Evolutionary conservation across 64 coral and sea anemone species (phyloP).

Genomic region (Cladopsammia gracilis): DNA sequence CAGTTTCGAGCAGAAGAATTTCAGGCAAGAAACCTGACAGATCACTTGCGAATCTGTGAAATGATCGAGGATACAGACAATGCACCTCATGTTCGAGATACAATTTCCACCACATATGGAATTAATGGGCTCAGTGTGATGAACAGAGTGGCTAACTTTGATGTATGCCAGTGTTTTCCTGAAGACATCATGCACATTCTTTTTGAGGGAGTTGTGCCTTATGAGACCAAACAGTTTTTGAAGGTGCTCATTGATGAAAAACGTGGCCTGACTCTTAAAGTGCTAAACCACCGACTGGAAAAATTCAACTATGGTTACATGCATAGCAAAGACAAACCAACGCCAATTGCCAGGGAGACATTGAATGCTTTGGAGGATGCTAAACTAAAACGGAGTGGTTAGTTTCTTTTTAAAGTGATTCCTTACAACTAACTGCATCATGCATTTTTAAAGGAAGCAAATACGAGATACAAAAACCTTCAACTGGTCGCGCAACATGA

Average conservation of each 20-base stretch:
- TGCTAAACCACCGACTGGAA: constrained; percentile 49
- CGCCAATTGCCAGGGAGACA: constrained; percentile 54
- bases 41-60: constrained; percentile 32
- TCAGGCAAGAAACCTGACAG: constrained; percentile 9
- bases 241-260: constrained; percentile 59
- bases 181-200: constrained; percentile 68
- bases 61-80: constrained; percentile 52
- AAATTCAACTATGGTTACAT: constrained; percentile 68
- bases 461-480: no score
- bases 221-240: constrained; percentile 42
- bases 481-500: no score
- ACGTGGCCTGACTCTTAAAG: constrained; percentile 42
- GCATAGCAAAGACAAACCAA: constrained; percentile 69
- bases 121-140: constrained; percentile 59
- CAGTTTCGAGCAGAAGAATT: constrained; percentile 19
- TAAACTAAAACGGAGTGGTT: constrained; percentile 59
- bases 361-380: constrained; percentile 53
- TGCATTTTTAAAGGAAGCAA: neutral
- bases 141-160: constrained; percentile 40
- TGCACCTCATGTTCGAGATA: constrained; percentile 13
- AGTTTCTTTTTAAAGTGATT: constrained; percentile 10
- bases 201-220: constrained; percentile 58
- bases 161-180: constrained; percentile 56
- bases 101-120: constrained; percentile 58
- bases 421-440: neutral